Base-by-base conservation (phyloP, 1,140 invertebrate species). In the Bradysia coprophila region DNA sequence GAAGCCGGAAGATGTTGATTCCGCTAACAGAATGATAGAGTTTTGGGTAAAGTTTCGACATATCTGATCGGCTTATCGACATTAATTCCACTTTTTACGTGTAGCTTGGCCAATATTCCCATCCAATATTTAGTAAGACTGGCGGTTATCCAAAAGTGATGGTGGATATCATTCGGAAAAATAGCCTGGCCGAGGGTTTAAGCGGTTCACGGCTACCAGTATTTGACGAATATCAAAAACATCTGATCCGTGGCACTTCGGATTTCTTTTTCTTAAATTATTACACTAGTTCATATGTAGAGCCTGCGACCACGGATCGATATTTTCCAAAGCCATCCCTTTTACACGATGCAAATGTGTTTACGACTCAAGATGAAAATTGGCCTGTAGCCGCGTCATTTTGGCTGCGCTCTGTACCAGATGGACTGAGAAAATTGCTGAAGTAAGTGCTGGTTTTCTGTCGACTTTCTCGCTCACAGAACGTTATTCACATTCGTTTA, bases 111-210 rank as follows among this genome's bases (percentile, higher is more conserved):
- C 73, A 71, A 72, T 65, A 68, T 36, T 62, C 67, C 1, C 60
- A 75, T 55, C 72, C 75, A 0, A 71, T 78, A 37, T 76, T 68
- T 49, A 67, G 68, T 0, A 49, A 55, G 37, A 48, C 64, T 28
- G 75, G 76, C 15, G 70, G 74, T 40, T 78, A 77, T 55, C 73
- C 75, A 2, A 46, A 52, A 22, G 49, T 65, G 0, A 73, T 78
- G 71, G 50, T 65, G 10, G 60, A 65, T 42, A 64, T 63, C 19
- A 58, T 72, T 1, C 64, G 54, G 2, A 52, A 53, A 11, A 62
- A 64, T 43, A 72, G 69, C 48, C 44, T 45, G 37, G 49, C 48
- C 1, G 68, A 72, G 49, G 64, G 66, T 40, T 52, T 66, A 4
- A 24, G 45, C 5, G 56, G 52, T 19, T 54, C 67, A 3, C 61